Percentiles rank a stretch among this genome's conserved stretches.
phyloP scores from a whole-genome alignment of 2,797 vertebrate species.

The Sebastes diaconus region DNA sequence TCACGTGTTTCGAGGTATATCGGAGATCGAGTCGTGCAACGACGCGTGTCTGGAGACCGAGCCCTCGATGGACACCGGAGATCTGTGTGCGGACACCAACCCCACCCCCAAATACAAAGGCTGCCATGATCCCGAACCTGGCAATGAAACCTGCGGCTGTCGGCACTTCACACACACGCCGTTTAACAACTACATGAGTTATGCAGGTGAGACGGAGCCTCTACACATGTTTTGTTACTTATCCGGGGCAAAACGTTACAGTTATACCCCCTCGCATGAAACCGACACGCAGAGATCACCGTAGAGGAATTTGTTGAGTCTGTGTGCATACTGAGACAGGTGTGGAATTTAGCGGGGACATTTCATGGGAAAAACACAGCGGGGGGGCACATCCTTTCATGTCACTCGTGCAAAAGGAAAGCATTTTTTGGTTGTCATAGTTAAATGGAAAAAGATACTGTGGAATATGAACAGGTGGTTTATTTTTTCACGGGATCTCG shows the following conservation, averaged over 20 bases:
- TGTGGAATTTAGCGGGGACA: conserved; percentile 55
- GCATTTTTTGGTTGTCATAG: background rate
- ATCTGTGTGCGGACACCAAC: conserved; percentile 96
- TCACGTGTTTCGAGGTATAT: conserved; percentile 97
- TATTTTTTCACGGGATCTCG: background rate
- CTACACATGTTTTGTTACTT: background rate
- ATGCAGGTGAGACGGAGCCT: conserved; percentile 86
- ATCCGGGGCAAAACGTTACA: conserved; percentile 3
- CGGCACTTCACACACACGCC: conserved; percentile 92
- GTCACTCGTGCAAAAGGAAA: conserved; percentile 3
- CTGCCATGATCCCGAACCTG: conserved; percentile 92
- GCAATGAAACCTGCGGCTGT: conserved; percentile 94
- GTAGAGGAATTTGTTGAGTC: conserved; percentile 36
- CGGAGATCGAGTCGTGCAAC: conserved; percentile 96
- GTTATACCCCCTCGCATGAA: background rate
- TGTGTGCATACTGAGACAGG: conserved; percentile 33
- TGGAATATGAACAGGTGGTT: background rate
- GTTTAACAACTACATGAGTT: conserved; percentile 99
- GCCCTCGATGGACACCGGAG: conserved; percentile 96
- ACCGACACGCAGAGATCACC: conserved; percentile 3
- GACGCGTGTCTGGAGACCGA: conserved; percentile 97
- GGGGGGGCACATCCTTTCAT: conserved; percentile 14
- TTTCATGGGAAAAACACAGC: conserved; percentile 36
- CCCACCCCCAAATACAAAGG: conserved; percentile 95
- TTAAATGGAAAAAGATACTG: background rate